These are phyloP conservation scores for Ellobium chinense DNA, from an alignment of 2,888 invertebrate species.

Conservation along the genomic window DNA sequence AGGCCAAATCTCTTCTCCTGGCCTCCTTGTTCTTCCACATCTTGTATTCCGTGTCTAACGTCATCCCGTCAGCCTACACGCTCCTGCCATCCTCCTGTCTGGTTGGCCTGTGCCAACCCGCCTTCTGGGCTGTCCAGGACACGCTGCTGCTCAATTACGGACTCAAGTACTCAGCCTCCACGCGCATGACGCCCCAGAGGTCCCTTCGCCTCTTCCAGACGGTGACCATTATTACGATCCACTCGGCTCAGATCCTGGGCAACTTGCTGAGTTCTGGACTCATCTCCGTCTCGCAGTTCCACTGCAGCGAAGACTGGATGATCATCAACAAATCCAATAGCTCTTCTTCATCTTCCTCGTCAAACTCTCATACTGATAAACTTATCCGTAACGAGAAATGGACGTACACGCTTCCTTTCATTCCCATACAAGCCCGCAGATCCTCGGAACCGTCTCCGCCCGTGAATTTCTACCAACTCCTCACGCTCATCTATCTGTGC, in stretches of 20 bases:
- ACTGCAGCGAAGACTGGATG: constrained; percentile 48
- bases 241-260: constrained; percentile 70
- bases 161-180: constrained; percentile 66
- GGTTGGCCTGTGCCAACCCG: constrained; percentile 70
- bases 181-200: constrained; percentile 62
- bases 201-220: constrained; percentile 70
- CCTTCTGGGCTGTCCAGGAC: constrained; percentile 70
- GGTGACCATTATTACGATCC: constrained; percentile 69
- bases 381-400: constrained; percentile 46
- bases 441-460: constrained; percentile 48
- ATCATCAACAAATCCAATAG: constrained; percentile 10
- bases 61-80: constrained; percentile 67
- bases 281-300: constrained; percentile 58
- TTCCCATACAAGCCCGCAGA: constrained; percentile 51
- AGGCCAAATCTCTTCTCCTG: constrained; percentile 67
- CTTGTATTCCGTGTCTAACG: constrained; percentile 67
- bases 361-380: constrained; percentile 10
- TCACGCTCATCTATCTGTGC: constrained; percentile 67
- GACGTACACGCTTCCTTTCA: constrained; percentile 56
- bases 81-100: constrained; percentile 65
- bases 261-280: constrained; percentile 67
- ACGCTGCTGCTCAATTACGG: constrained; percentile 68
- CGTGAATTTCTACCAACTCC: constrained; percentile 62
- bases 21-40: constrained; percentile 68
- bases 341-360: neutral